A percentile compares a stretch with the other conserved stretches of the same genome.
phyloP scores from a whole-genome alignment of 2,888 invertebrate genomes.

The Drosophila tripunctata region DNA sequence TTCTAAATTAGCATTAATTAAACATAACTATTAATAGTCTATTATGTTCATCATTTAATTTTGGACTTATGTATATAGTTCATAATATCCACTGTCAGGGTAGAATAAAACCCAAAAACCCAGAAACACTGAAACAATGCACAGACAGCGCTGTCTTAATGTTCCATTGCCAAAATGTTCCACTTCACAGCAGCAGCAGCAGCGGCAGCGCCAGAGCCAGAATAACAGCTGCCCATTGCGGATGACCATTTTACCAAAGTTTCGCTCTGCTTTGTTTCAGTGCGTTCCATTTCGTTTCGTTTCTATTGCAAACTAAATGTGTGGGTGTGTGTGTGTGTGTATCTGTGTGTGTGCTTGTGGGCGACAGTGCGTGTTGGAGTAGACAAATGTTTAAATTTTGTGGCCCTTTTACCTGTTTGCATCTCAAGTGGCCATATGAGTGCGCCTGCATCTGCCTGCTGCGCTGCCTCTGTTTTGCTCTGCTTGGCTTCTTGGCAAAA shows the following conservation, averaged over 20 bases:
- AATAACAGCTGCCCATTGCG: constrained; percentile 67
- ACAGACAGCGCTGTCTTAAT: constrained; percentile 32
- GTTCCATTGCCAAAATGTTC: constrained; percentile 54
- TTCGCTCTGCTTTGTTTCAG: constrained; percentile 53
- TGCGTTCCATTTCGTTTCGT: neutral
- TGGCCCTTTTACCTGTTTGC: constrained; percentile 78
- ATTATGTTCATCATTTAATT: no score
- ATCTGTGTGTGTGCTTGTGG: constrained; percentile 20
- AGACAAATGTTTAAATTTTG: constrained; percentile 79
- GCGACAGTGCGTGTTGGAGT: constrained; percentile 75
- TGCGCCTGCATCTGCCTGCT: constrained; percentile 20
- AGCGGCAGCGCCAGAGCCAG: constrained; percentile 1
- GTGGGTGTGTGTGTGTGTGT: constrained; percentile 13
- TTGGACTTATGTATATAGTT: no score
- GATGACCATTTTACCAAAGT: constrained; percentile 83
- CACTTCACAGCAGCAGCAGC: neutral
- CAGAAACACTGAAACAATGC: constrained; percentile 21
- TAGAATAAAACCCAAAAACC: neutral
- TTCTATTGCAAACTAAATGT: constrained; percentile 4
- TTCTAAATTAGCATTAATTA: no score
- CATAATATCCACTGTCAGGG: neutral
- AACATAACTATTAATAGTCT: no score
- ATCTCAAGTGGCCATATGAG: constrained; percentile 73
- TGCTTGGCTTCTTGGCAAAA: constrained; percentile 39
- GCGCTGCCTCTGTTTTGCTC: constrained; percentile 9